A percentile compares a stretch with the other conserved stretches of the same genome.
These are phyloP conservation scores for Phylloscopus trochilus DNA, from an alignment of 2,113 vertebrate species.

Conservation along the genomic window DNA sequence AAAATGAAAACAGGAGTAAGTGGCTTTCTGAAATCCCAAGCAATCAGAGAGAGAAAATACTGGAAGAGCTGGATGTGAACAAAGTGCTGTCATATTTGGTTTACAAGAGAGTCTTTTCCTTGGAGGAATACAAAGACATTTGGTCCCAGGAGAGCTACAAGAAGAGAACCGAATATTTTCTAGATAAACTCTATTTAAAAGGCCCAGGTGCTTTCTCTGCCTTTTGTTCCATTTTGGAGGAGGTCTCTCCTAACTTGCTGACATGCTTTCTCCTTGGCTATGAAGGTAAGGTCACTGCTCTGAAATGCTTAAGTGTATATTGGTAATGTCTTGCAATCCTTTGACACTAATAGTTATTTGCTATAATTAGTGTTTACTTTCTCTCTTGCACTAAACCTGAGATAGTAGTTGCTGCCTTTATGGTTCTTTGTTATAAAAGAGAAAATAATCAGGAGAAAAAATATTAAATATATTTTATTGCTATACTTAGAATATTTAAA, in stretches of 20 bases:
- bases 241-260: conserved; percentile 87
- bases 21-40: conserved; percentile 76
- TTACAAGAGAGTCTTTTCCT: conserved; percentile 84
- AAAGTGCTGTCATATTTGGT: conserved; percentile 83
- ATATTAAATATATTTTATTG: not conserved
- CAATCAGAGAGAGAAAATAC: conserved; percentile 77
- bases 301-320: conserved; percentile 56
- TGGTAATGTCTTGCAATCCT: conserved; percentile 55
- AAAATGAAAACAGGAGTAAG: conserved; percentile 73
- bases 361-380: conserved; percentile 68
- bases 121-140: conserved; percentile 86
- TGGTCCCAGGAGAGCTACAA: conserved; percentile 73
- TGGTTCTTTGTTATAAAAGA: not conserved
- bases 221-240: conserved; percentile 87
- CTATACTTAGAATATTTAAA: not conserved
- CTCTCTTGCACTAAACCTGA: conserved; percentile 13
- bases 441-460: not conserved
- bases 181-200: conserved; percentile 84
- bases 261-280: conserved; percentile 84
- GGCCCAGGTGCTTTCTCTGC: conserved; percentile 82
- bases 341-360: conserved; percentile 53
- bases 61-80: conserved; percentile 81
- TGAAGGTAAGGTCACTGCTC: conserved; percentile 81
- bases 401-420: not conserved
- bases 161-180: conserved; percentile 77